Percentiles rank a stretch among this genome's conserved stretches.
Evolutionary conservation across 2,113 vertebrate genomes (phyloP).

Genomic region (Balaeniceps rex): DNA sequence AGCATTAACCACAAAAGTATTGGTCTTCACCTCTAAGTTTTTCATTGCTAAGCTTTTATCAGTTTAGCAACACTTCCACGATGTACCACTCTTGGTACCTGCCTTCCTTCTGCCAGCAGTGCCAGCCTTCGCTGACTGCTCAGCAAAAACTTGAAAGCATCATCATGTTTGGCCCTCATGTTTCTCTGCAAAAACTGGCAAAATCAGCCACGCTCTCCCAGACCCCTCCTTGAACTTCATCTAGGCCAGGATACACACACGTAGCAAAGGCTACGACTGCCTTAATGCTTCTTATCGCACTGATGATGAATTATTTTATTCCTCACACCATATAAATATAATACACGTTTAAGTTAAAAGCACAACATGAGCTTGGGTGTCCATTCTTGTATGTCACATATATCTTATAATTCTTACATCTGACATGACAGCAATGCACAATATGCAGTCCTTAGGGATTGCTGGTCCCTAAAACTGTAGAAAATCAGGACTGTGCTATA

Average conservation of each 20-base stretch:
- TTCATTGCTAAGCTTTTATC: not conserved
- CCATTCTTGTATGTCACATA: not conserved
- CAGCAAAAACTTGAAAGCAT: not conserved
- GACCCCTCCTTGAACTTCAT: not conserved
- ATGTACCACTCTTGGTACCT: not conserved
- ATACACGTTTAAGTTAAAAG: not conserved
- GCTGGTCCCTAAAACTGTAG: not conserved
- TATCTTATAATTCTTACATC: not conserved
- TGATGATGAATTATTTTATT: not conserved
- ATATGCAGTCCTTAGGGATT: not conserved
- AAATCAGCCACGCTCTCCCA: not conserved
- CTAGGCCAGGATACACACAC: not conserved
- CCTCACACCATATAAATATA: not conserved
- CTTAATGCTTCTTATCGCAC: not conserved
- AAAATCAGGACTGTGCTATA: not conserved
- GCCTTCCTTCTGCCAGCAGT: not conserved
- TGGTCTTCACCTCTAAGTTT: not conserved
- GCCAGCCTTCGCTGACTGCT: not conserved
- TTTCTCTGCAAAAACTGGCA: not conserved
- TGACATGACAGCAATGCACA: not conserved
- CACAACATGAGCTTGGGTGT: not conserved
- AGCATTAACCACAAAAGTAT: not conserved
- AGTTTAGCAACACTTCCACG: not conserved
- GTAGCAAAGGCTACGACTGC: not conserved
- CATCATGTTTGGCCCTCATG: fast-evolving